phyloP scores from a whole-genome alignment of 2,797 vertebrate species.

The Hirundo rustica region DNA sequence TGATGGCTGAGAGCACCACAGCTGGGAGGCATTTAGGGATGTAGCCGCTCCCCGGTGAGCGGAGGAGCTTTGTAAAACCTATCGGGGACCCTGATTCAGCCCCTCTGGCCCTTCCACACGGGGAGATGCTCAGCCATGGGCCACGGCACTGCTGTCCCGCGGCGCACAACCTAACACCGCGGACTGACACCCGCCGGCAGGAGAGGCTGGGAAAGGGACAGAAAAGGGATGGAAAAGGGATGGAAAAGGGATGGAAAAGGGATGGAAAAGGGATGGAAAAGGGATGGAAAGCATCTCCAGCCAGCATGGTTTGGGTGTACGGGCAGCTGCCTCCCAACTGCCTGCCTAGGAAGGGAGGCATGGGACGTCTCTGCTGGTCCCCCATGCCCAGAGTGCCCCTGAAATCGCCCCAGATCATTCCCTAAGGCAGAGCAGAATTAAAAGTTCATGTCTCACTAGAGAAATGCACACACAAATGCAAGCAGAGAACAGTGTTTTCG shows the following conservation, averaged over 20 bases:
- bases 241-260: no score
- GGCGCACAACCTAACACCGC: background rate
- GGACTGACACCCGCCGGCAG: background rate
- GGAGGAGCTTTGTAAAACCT: background rate
- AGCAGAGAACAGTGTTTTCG: rapidly evolving
- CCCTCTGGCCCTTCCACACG: rapidly evolving
- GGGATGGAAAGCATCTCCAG: background rate
- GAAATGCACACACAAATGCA: rapidly evolving
- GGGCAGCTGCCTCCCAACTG: background rate
- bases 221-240: background rate
- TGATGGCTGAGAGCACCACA: rapidly evolving
- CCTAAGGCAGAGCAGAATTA: background rate
- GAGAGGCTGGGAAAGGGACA: background rate
- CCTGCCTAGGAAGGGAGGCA: background rate
- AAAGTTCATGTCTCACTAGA: background rate
- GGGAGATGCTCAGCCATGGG: background rate
- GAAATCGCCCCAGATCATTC: background rate
- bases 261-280: background rate
- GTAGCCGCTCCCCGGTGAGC: rapidly evolving
- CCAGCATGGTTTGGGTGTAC: rapidly evolving
- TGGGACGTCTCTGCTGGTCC: rapidly evolving
- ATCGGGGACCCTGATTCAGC: rapidly evolving
- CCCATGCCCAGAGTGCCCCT: rapidly evolving
- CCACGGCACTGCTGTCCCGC: background rate
- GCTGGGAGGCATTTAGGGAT: background rate